Conservation (phyloP, 2,113 vertebrate genomes). For the Alethe castanea region DNA sequence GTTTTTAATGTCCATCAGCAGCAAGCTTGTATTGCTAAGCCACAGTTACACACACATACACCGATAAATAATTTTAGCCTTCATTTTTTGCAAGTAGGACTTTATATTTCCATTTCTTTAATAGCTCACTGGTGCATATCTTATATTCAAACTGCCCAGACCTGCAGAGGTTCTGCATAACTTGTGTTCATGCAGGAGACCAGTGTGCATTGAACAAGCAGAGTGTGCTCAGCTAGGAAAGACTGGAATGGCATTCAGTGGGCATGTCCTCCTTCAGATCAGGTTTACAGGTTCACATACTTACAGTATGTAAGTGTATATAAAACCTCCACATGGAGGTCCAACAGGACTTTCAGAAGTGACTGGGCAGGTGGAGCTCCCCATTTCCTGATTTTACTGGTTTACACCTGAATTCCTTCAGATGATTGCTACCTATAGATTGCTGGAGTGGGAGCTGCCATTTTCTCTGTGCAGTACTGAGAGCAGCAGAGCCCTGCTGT, state of each 20-base stretch:
- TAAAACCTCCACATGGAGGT: neutral
- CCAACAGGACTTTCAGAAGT: neutral
- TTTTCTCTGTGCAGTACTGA: neutral
- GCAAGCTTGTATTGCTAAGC: neutral
- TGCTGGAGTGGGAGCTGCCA: neutral
- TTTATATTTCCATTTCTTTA: neutral
- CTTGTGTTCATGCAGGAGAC: rapidly evolving
- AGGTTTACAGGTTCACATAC: neutral
- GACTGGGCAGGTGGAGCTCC: neutral
- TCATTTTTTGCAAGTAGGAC: neutral
- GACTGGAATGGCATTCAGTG: neutral
- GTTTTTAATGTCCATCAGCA: neutral
- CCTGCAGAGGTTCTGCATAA: neutral
- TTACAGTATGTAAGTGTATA: neutral
- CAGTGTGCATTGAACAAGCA: neutral
- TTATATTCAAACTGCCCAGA: neutral
- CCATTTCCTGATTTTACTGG: neutral
- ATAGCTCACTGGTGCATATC: neutral
- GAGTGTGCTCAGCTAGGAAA: neutral
- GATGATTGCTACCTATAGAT: neutral
- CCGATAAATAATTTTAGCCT: neutral
- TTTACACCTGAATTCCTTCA: neutral
- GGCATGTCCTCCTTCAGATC: neutral
- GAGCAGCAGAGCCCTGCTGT: neutral
- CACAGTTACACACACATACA: neutral